A percentile compares a stretch with the other conserved stretches of the same genome.
Evolutionary conservation across 2,888 invertebrate genomes (phyloP).

Genomic region (Campoplex nolae): DNA sequence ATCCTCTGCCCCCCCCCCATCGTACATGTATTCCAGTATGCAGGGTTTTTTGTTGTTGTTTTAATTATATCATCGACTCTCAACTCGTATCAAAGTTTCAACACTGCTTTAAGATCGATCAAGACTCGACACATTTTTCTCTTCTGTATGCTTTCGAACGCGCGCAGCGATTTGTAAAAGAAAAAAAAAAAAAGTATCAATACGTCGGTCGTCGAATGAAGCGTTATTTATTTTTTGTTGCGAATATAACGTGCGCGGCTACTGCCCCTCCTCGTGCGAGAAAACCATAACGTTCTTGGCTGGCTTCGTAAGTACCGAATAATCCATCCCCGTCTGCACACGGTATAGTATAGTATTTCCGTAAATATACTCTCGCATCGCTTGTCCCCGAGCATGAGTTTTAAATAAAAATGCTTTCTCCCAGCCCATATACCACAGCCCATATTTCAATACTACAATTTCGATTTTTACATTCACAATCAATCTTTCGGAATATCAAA

Average conservation of each 20-base stretch:
- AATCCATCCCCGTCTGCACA: constrained; percentile 32
- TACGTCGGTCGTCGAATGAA: too few relatives aligned
- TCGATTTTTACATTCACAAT: too few relatives aligned
- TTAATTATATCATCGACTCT: background rate
- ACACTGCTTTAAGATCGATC: too few relatives aligned
- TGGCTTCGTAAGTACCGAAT: constrained; percentile 50
- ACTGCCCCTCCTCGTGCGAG: background rate
- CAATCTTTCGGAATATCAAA: too few relatives aligned
- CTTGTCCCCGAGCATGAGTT: background rate
- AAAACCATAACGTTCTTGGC: constrained; percentile 12
- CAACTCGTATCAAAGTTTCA: too few relatives aligned
- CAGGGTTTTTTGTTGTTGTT: too few relatives aligned
- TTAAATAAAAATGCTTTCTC: background rate
- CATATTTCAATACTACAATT: too few relatives aligned
- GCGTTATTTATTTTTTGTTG: background rate
- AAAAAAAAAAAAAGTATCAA: too few relatives aligned
- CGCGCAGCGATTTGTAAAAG: too few relatives aligned
- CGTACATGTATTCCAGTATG: background rate
- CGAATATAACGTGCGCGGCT: constrained; percentile 2
- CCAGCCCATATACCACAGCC: too few relatives aligned
- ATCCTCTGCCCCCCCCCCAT: too few relatives aligned
- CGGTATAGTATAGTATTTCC: constrained; percentile 16
- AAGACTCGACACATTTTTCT: background rate
- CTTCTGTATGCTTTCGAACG: background rate
- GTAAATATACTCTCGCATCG: constrained; percentile 41